Evolutionary conservation across 2,797 vertebrate genomes (phyloP), one percentile per base, ranked within the genome.

Genomic region (Megalops cyprinoides): DNA sequence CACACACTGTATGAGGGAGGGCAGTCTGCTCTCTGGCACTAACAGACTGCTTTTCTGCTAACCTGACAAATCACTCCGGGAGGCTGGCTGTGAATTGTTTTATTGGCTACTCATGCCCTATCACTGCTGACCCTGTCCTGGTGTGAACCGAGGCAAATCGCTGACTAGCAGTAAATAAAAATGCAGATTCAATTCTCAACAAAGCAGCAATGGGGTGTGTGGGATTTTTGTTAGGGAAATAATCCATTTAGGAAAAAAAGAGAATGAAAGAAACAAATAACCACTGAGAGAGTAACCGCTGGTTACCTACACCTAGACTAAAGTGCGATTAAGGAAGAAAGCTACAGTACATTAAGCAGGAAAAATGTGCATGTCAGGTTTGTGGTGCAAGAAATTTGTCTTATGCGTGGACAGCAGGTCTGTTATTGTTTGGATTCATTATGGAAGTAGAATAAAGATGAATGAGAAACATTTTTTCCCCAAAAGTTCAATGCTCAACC

Each of bases 361-460:
- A 48, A 48, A 23, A 74, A 49, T 44, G 39, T 8, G 6, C 15
- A 73, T 42, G 15, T 44, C 39, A 73, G 34, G 73, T 25, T 31
- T 62, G 58, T 62, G 58, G 58, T 62, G 25, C 58, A 34, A 62
- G 58, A 28, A 62, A 62, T 62, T 53, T 15, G 58, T 31, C 58
- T 62, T 34, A 62, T 31, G 58, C 12, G 58, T 10, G 23, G 12
- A 23, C 14, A 18, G 28, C 20, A 67, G 34, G 31, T 5, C 1
- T 42, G 37, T 39, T 69, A 69, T 71, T 42, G 37, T 44, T 42
- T 71, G 39, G 34, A 69, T 20, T 69, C 39, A 42, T 20, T 42
- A 23, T 42, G 65, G 7, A 7, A 71, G 39, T 37, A 20, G 8
- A 23, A 23, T n/a, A 71, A 20, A 44, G 39, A 71, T 71, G 44